Percentiles rank a stretch among this genome's conserved stretches.
Conservation (phyloP, 2,113 vertebrate genomes). For the Thamnaconus septentrionalis region DNA sequence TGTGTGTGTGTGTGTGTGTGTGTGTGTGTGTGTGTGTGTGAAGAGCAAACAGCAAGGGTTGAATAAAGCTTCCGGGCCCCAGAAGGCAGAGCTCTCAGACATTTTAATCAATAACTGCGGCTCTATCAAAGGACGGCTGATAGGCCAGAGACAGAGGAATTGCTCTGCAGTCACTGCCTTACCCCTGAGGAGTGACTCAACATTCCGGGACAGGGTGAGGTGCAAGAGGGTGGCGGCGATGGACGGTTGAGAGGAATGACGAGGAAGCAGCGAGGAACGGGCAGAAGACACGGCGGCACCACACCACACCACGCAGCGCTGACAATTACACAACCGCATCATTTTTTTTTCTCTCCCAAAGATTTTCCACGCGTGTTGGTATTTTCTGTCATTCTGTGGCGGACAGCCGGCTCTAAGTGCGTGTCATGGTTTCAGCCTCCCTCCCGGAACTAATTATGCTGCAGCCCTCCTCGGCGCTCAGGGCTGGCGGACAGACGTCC, state of each 20-base stretch:
- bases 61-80: conserved; percentile 71
- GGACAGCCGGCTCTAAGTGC: neutral
- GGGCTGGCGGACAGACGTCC: too few species aligned
- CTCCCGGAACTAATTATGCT: too few species aligned
- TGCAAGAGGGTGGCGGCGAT: conserved; percentile 45
- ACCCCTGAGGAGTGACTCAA: conserved; percentile 67
- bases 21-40: conserved; percentile 41
- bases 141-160: conserved; percentile 70
- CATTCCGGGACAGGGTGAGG: conserved; percentile 55
- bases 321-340: conserved; percentile 37
- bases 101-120: conserved; percentile 76
- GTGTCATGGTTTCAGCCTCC: too few species aligned
- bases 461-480: too few species aligned
- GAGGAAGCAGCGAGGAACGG: conserved; percentile 42
- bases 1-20: too few species aligned
- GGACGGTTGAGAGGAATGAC: conserved; percentile 55
- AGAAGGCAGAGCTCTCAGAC: conserved; percentile 70
- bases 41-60: conserved; percentile 59
- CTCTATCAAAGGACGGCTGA: conserved; percentile 74
- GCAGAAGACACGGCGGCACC: conserved; percentile 43
- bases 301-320: conserved; percentile 33
- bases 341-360: conserved; percentile 12
- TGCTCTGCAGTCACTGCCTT: conserved; percentile 66
- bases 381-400: conserved; percentile 56
- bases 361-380: conserved; percentile 46